phyloP scores from a whole-genome alignment of 2,888 invertebrate genomes.

The Punctoribates punctum region DNA sequence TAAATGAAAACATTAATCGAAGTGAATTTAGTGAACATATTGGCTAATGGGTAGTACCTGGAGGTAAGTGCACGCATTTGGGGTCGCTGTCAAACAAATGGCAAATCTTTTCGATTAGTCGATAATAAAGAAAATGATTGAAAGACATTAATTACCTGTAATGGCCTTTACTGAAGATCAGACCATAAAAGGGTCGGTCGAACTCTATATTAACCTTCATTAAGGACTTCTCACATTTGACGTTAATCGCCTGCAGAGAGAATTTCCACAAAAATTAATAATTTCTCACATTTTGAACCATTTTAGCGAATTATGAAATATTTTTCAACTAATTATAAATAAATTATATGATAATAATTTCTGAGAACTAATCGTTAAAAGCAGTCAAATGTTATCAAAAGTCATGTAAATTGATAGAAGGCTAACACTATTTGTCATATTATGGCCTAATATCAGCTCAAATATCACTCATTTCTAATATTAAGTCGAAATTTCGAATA shows the following conservation, averaged over 20 bases:
- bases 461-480: too few relatives aligned
- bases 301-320: too few relatives aligned
- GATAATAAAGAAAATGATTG: constrained; percentile 63
- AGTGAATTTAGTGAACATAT: too few relatives aligned
- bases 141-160: constrained; percentile 46
- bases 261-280: neutral
- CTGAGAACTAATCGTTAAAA: too few relatives aligned
- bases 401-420: too few relatives aligned
- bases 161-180: constrained; percentile 84
- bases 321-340: neutral
- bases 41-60: constrained; percentile 52
- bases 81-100: constrained; percentile 63
- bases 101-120: constrained; percentile 9
- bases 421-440: too few relatives aligned
- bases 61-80: constrained; percentile 85
- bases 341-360: neutral
- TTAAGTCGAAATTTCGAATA: too few relatives aligned
- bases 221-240: constrained; percentile 91
- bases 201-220: constrained; percentile 93
- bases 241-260: constrained; percentile 59
- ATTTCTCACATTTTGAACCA: neutral
- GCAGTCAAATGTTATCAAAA: too few relatives aligned
- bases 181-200: constrained; percentile 89
- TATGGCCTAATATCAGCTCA: too few relatives aligned
- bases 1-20: too few relatives aligned